Evolutionary conservation across 1,140 invertebrate genomes (phyloP), one percentile per base, ranked within the genome.

Genomic region (Lordiphosa collinella): DNA sequence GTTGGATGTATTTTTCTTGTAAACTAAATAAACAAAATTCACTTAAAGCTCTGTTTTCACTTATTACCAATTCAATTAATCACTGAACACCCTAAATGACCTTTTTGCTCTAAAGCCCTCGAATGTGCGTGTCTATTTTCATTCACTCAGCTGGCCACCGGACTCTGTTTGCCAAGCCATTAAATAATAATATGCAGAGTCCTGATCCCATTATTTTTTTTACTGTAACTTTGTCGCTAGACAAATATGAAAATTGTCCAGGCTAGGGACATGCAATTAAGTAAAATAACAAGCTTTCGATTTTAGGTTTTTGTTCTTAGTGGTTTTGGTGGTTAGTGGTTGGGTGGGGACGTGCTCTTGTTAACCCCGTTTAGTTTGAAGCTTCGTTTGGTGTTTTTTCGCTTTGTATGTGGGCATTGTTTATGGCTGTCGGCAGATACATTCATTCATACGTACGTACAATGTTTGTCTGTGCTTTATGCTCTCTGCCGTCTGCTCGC

Each of bases 231-330:
- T 7, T 36, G 51, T 25, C 61, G 38, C 59, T 43, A 36, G 22
- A 48, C 62, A 65, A 65, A 65, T 56, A 63, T 54, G 36, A 56
- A 65, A 65, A 65, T 63, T 47, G 50, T 36, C 43, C 40, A 55
- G 12, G 41, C 29, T 29, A 8, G 6, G 48, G 31, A 11, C 61
- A 54, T 54, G 59, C 59, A 64, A 64, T 56, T 65, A 65, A 48
- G 50, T 65, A 63, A 64, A 65, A 65, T 65, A 63, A 65, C 60
- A 63, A 44, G 37, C 31, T 52, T 47, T 52, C 34, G 53, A 70
- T 57, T 63, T 48, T 34, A 35, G 41, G 66, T 46, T 52, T 53
- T 8, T n/a, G 16, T 8, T 25, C 49, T 22, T 12, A 12, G 10
- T 9, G n/a, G 10, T 4, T 11, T 13, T 11, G 9, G 4, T 10